Conservation (phyloP, 2,797 vertebrate species). For the Enteromius mattozi region DNA sequence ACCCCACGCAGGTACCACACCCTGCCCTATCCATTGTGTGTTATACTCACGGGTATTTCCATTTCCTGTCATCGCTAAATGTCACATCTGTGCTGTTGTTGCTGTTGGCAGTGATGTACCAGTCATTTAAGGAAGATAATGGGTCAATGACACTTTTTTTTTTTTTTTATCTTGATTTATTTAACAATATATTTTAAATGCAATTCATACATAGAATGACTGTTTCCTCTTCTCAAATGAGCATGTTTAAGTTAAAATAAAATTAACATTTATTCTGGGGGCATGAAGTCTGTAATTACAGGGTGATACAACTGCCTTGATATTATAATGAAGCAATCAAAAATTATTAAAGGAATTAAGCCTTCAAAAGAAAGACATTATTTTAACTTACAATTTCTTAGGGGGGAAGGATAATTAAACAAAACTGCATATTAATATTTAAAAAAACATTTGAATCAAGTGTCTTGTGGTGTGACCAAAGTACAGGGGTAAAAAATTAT, state of each 20-base stretch:
- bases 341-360: neutral
- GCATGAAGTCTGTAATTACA: neutral
- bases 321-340: neutral
- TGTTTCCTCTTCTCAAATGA: neutral
- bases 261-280: neutral
- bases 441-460: neutral
- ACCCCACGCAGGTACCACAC: constrained; percentile 84
- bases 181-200: neutral
- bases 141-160: neutral
- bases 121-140: neutral
- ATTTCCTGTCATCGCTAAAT: neutral
- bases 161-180: neutral
- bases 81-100: neutral
- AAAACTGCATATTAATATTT: neutral
- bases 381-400: neutral
- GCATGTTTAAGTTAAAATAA: neutral
- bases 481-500: neutral
- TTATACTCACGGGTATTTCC: neutral
- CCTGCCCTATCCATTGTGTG: constrained; percentile 15
- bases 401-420: neutral
- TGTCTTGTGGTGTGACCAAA: neutral
- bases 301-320: neutral
- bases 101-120: neutral
- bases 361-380: neutral
- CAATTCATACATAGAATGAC: neutral